Conservation (phyloP, 2,888 invertebrate species). For the Hecatera dysodea region DNA sequence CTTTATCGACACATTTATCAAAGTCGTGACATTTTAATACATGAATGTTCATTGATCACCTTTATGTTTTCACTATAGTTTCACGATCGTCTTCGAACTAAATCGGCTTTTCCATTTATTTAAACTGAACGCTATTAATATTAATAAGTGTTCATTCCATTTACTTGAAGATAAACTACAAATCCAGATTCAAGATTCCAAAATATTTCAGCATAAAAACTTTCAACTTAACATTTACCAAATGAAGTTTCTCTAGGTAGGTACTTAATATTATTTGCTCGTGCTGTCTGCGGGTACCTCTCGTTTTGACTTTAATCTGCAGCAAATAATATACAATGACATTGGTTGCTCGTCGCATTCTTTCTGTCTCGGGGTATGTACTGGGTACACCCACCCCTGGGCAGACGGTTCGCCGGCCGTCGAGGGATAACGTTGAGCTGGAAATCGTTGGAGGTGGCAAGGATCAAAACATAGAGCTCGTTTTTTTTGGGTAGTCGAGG, state of each 20-base stretch:
- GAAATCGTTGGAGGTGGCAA: slow-evolving; percentile 45
- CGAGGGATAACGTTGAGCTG: slow-evolving; percentile 41
- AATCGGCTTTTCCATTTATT: neutral
- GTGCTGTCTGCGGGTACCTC: slow-evolving; percentile 41
- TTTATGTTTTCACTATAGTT: neutral
- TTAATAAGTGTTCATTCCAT: neutral
- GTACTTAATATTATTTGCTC: slow-evolving; percentile 36
- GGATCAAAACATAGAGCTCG: neutral
- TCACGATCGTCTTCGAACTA: neutral
- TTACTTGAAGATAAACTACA: neutral
- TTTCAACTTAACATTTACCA: slow-evolving; percentile 29
- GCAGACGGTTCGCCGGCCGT: slow-evolving; percentile 73
- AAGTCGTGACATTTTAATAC: neutral
- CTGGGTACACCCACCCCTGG: slow-evolving; percentile 74
- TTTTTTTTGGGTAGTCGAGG: neutral
- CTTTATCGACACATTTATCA: neutral
- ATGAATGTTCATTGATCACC: neutral
- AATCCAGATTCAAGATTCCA: slow-evolving; percentile 13
- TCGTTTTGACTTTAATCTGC: slow-evolving; percentile 59
- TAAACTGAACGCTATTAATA: neutral
- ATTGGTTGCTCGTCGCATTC: slow-evolving; percentile 77
- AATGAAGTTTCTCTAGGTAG: slow-evolving; percentile 49
- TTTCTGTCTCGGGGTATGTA: slow-evolving; percentile 71
- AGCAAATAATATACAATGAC: slow-evolving; percentile 69
- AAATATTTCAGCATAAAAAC: slow-evolving; percentile 26